Percentiles rank a stretch among this genome's conserved stretches.
These are phyloP conservation scores for Macrotis lagotis DNA, from an alignment of 2,113 vertebrate genomes.

Conservation along the genomic window DNA sequence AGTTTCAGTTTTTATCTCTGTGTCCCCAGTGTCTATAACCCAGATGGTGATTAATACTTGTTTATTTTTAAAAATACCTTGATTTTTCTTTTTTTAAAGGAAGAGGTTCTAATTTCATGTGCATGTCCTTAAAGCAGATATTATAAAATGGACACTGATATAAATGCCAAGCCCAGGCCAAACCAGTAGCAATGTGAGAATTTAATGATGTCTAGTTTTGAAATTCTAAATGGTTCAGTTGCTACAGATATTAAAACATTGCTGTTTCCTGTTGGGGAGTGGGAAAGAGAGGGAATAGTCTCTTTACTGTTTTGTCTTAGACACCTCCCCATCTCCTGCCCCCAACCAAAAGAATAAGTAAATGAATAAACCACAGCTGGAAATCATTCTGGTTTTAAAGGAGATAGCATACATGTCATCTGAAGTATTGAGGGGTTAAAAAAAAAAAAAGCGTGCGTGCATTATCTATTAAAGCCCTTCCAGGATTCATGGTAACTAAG, in stretches of 20 bases:
- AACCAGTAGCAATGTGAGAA: neutral
- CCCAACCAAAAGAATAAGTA: neutral
- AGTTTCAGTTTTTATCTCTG: neutral
- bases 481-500: conserved; percentile 64
- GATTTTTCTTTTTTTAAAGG: neutral
- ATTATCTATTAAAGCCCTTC: conserved; percentile 29
- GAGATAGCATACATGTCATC: neutral
- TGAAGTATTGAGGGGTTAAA: neutral
- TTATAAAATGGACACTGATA: conserved; percentile 57
- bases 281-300: neutral
- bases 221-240: conserved; percentile 4
- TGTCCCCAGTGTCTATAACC: neutral
- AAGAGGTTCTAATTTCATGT: neutral
- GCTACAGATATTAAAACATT: neutral
- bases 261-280: neutral
- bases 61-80: conserved; percentile 30
- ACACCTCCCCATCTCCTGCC: neutral
- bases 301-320: neutral
- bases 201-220: neutral
- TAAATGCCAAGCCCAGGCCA: conserved; percentile 43
- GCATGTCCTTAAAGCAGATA: neutral
- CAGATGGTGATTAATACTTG: conserved; percentile 23
- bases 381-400: neutral
- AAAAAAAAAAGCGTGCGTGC: neutral
- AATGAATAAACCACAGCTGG: neutral